Base-by-base conservation (phyloP, 2,113 vertebrate genomes). In the Solea solea region DNA sequence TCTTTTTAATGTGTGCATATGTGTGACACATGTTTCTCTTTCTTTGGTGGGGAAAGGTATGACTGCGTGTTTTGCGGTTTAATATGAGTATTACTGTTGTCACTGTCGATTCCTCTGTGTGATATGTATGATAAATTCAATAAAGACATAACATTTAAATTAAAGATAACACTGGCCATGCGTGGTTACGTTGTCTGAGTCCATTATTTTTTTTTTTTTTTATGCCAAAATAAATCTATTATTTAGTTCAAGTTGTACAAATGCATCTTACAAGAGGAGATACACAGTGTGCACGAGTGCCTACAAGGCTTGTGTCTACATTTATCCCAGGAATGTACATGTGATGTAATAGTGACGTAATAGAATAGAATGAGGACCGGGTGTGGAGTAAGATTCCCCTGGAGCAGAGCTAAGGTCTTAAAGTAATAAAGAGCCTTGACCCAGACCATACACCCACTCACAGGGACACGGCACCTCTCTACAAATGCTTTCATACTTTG, bases 341-440 rank as follows among this genome's bases (percentile, higher is more conserved):
- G 51, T 65, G 44, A 82, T 78, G 81, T 80, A 87, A 63, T 39
- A 50, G 46, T 63, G 45, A 63, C 78, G 79, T 75, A 72, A 68
- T 57, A 72, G 76, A 72, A 68, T 57, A 72, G 76, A 84, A 65
- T 11, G 16, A 60, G 76, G 73, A 67, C 78, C 89, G 87, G 88
- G 83, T 68, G 83, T 74, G 72, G 73, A 82, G 72, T 56, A 53
- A 76, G 80, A 81, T 72, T 86, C 79, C 88, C 79, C 69, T 9
- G 9, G 86, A 84, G 88, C 72, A 62, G 58, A 76, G 81, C 62
- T 68, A 59, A 66, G 73, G 83, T 89, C 84, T 84, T 80, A 28
- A 73, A 78, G 78, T 75, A 76, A 81, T 84, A 66, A 82, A 82
- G 78, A 72, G 72, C 61, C 73, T 56, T 78, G 87, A 88, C 87